phyloP scores from a whole-genome alignment of 2,888 invertebrate species.

The Apotomis capreana region DNA sequence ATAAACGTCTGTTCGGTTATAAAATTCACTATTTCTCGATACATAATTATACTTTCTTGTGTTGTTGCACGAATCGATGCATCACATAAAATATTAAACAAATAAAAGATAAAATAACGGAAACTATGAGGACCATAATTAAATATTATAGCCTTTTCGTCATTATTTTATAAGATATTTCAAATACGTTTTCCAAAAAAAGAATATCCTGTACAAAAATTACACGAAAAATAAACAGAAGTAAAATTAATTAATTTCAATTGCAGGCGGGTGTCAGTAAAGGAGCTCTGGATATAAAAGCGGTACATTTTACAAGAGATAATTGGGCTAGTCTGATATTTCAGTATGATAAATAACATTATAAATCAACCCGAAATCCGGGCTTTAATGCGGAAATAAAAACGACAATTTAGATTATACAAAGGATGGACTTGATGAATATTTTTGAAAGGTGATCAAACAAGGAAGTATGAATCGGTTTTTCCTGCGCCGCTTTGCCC shows the following conservation, averaged over 20 bases:
- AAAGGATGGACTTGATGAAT: slow-evolving; percentile 1
- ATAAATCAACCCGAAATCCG: slow-evolving; percentile 48
- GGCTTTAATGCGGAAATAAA: slow-evolving; percentile 47
- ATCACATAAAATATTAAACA: too few relatives aligned
- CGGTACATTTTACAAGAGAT: slow-evolving; percentile 44
- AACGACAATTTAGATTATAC: slow-evolving; percentile 44
- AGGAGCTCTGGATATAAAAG: slow-evolving; percentile 40
- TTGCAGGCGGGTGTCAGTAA: slow-evolving; percentile 18
- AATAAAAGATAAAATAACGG: too few relatives aligned
- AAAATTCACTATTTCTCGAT: too few relatives aligned
- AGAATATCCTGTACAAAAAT: neutral
- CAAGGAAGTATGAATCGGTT: too few relatives aligned
- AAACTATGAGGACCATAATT: too few relatives aligned
- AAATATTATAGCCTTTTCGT: too few relatives aligned
- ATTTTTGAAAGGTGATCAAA: too few relatives aligned
- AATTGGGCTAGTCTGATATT: slow-evolving; percentile 49
- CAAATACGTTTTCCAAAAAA: neutral
- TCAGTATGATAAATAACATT: slow-evolving; percentile 50
- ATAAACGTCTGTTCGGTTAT: too few relatives aligned
- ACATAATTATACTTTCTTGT: too few relatives aligned
- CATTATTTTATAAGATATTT: too few relatives aligned
- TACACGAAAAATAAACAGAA: slow-evolving; percentile 9
- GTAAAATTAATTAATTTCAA: slow-evolving; percentile 30
- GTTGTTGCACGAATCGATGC: too few relatives aligned
- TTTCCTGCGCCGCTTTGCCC: too few relatives aligned